Evolutionary conservation across 2,888 invertebrate species (phyloP), one percentile per base, ranked within the genome.

Genomic region (Cryptocephalus moraei): DNA sequence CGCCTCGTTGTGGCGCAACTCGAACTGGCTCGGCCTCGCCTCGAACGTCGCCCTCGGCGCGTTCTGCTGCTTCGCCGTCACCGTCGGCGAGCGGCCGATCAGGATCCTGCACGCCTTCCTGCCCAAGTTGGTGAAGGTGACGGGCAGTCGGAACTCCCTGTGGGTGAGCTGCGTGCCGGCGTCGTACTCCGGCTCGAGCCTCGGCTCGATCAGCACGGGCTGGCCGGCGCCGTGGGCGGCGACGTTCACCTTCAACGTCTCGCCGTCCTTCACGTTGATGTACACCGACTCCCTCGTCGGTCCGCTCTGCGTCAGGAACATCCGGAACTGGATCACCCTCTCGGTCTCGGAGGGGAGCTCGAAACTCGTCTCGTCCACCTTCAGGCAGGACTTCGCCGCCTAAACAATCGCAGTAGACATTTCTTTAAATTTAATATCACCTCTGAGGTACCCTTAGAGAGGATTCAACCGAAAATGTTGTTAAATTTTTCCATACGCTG

Each of bases 91-190:
- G 6, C 22, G 22, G 22, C 22, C 6, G 2, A 22, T 22, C 3
- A 2, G 6, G 2, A 82, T 62, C 34, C 73, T 69, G 56, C 79
- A 77, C 48, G 71, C 45, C 39, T 72, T 71, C 1, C 72, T 74
- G 1, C 81, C 79, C 58, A 72, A 70, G 57, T 82, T 82, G 52
- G 72, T 73, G 61, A 81, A 68, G 0, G 59, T 61, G 11, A 81
- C 70, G 52, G 69, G 68, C 49, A 63, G 59, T 42, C 63, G 61
- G 43, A 76, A 62, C 1, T 68, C 68, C 47, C 73, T 69, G 61
- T 74, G 78, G 55, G 82, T 82, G 58, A 85, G 80, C 59, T 82
- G 73, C 4, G 76, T 72, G 4, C 84, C 84, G 40, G 84, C 73
- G 50, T 78, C 67, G 43, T 81, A 70, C 13, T 61, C 69, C 14